A percentile compares a stretch with the other conserved stretches of the same genome.
Conservation (phyloP, 2,888 invertebrate genomes). For the Nomada ferruginata region DNA sequence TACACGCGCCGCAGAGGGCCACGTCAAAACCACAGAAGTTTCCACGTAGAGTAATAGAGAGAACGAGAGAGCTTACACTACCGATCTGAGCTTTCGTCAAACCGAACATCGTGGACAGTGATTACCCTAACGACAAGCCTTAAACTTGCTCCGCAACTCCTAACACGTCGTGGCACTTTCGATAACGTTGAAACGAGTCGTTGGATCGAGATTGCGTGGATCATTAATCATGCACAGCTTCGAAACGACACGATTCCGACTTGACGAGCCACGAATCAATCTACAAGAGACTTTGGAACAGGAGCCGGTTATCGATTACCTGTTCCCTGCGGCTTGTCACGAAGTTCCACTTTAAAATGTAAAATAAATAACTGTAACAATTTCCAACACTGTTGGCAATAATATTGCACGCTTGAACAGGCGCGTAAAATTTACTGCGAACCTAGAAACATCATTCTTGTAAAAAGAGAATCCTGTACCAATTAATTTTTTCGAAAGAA, state of each 20-base stretch:
- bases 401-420: background rate
- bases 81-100: background rate
- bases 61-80: background rate
- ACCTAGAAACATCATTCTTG: too few relatives aligned
- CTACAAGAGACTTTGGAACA: background rate
- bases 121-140: conserved; percentile 4
- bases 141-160: background rate
- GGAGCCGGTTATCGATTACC: background rate
- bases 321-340: background rate
- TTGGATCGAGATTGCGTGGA: background rate
- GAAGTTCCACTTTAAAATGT: background rate
- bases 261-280: conserved; percentile 12
- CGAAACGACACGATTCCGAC: conserved; percentile 4
- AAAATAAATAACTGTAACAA: background rate
- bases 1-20: conserved; percentile 7
- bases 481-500: too few relatives aligned
- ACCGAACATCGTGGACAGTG: conserved; percentile 3
- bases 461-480: too few relatives aligned
- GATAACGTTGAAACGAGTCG: conserved; percentile 14
- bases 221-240: conserved; percentile 1
- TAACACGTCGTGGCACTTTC: background rate
- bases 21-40: conserved; percentile 27
- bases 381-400: background rate
- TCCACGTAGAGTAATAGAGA: background rate
- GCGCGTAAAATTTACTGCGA: too few relatives aligned